Evolutionary conservation across 2,797 vertebrate species (phyloP).

Genomic region (Ispidina lecontei): DNA sequence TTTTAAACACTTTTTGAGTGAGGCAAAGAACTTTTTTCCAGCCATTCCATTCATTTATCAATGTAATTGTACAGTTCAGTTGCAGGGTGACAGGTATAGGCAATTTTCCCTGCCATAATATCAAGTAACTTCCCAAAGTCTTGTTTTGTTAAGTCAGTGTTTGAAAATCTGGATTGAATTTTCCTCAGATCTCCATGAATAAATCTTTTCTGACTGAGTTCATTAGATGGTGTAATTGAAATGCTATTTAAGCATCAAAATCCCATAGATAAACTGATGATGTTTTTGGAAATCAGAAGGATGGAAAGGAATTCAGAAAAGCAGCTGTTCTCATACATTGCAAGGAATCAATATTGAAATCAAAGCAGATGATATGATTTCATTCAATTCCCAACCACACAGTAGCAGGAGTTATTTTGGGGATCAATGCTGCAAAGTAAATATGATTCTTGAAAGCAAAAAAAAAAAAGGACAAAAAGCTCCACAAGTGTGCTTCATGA

Average conservation of each 20-base stretch:
- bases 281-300: not conserved
- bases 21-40: not conserved
- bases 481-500: not conserved
- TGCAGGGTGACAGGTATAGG: not conserved
- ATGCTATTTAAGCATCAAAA: slow-evolving; percentile 21
- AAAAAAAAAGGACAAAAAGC: not conserved
- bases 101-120: not conserved
- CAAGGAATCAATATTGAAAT: slow-evolving; percentile 52
- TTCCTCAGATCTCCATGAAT: not conserved
- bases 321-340: slow-evolving; percentile 26
- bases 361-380: slow-evolving; percentile 26
- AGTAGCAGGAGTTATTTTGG: slow-evolving; percentile 11
- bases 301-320: slow-evolving; percentile 41
- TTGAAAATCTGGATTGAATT: slow-evolving; percentile 4
- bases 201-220: not conserved
- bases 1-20: not conserved
- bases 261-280: not conserved
- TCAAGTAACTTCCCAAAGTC: not conserved
- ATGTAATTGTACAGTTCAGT: not conserved
- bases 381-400: not conserved
- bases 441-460: not conserved
- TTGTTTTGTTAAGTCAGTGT: not conserved
- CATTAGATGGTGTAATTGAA: slow-evolving; percentile 3
- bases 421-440: not conserved
- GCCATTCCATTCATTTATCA: not conserved